Evolutionary conservation across 2,888 invertebrate species (phyloP), one percentile per base, ranked within the genome.

Genomic region (Thyatira batis): DNA sequence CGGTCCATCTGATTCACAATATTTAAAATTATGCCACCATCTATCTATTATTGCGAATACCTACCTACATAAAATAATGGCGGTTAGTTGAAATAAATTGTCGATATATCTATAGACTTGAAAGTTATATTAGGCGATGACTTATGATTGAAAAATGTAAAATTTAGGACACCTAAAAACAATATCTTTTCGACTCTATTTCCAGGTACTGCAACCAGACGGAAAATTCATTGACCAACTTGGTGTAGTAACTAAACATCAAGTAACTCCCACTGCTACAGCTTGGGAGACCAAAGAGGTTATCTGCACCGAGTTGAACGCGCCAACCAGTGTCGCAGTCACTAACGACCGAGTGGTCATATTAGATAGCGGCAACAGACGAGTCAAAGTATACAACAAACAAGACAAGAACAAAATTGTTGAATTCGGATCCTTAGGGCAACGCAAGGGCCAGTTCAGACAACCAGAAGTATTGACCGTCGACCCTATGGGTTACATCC

Each of bases 381-480:
- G 95, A 46, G 93, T 96, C 11, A 94, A 94, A 82, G 85, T 92
- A 0, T 94, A 93, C 68, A 92, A 92, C 27, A 89, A 92, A 54
- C 76, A 82, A 4, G 86, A 92, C 39, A 93, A 94, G 5, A 84
- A 86, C 13, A 93, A 87, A 84, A 80, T 95, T 21, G 78, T 89
- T 6, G 94, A 94, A 66, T 95, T 96, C 66, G 96, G 96, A 0
- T 91, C 94, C 0, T 87, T 94, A 52, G 96, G 96, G 0, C 92
- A 92, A 46, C 87, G 93, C 52, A 93, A 94, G 56, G 95, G 95
- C 0, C 95, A 96, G 73, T 94, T 96, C 75, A 92, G 95, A 71
- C 94, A 95, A 54, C 95, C 96, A 0, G 95, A 96, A 78, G 95
- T 95, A 0, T 87, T 97, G 3, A 92, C 95, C 0, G 93, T 96